Evolutionary conservation across 2,113 vertebrate genomes (phyloP).

Genomic region (Dasyurus viverrinus): DNA sequence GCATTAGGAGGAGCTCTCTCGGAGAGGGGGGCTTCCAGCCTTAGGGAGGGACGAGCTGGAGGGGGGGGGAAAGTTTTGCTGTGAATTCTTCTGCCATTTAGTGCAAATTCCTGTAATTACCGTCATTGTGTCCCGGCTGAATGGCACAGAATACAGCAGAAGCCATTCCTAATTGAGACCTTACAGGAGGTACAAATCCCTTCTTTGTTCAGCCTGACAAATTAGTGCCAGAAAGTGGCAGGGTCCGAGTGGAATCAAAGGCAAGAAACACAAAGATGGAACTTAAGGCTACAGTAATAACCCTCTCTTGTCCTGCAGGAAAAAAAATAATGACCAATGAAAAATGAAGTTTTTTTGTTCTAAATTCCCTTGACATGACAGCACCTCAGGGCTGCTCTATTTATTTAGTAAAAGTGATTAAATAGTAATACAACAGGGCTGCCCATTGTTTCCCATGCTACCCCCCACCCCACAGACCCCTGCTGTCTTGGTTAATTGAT

Average conservation of each 20-base stretch:
- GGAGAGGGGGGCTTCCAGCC: conserved; percentile 67
- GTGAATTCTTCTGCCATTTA: conserved; percentile 92
- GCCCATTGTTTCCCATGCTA: conserved; percentile 81
- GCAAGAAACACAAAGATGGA: conserved; percentile 90
- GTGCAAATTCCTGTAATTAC: conserved; percentile 93
- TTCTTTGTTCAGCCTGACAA: conserved; percentile 91
- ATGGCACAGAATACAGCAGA: conserved; percentile 89
- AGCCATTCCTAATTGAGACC: conserved; percentile 93
- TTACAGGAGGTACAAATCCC: conserved; percentile 93
- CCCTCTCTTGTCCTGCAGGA: conserved; percentile 86
- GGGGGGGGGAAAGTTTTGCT: conserved; percentile 83
- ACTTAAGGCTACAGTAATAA: conserved; percentile 94
- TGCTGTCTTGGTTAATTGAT: conserved; percentile 88
- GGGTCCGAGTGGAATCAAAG: conserved; percentile 91
- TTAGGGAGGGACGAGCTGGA: conserved; percentile 75
- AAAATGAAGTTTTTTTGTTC: conserved; percentile 86
- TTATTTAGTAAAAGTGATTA: conserved; percentile 93
- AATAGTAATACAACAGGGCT: conserved; percentile 88
- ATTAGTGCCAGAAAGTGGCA: conserved; percentile 93
- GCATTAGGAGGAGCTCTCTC: conserved; percentile 77
- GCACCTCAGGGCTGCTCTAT: conserved; percentile 89
- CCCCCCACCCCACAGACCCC: conserved; percentile 83
- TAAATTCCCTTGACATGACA: conserved; percentile 91
- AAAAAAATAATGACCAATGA: conserved; percentile 87
- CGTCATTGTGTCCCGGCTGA: conserved; percentile 89